Evolutionary conservation across 2,797 vertebrate genomes (phyloP).

Genomic region (Petrocephalus schoutedeni): DNA sequence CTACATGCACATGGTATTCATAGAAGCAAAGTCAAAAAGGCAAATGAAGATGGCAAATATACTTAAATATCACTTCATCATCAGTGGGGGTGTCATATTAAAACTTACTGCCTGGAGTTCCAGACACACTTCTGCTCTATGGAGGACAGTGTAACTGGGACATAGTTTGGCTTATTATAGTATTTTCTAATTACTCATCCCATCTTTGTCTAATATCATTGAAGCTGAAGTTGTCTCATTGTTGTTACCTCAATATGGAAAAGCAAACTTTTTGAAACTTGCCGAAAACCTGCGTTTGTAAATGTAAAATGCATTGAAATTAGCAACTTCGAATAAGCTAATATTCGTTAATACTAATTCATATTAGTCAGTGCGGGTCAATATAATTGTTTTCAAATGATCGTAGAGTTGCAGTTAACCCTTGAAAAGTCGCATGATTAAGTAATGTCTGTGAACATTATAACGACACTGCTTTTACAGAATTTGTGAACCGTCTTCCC

Average conservation of each 20-base stretch:
- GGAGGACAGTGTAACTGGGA: constrained; percentile 5
- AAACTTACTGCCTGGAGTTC: not conserved
- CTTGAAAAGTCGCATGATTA: not conserved
- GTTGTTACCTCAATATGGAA: not conserved
- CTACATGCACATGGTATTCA: not conserved
- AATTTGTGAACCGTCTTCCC: not conserved
- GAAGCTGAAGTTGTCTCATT: not conserved
- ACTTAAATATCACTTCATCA: not conserved
- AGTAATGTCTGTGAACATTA: not conserved
- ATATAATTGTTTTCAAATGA: not conserved
- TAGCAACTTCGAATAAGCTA: not conserved
- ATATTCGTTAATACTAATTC: not conserved
- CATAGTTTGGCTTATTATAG: not conserved
- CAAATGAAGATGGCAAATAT: not conserved
- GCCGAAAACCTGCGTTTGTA: not conserved
- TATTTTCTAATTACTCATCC: not conserved
- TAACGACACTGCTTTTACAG: not conserved
- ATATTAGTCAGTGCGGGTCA: not conserved
- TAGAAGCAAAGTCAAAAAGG: not conserved
- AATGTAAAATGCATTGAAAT: not conserved
- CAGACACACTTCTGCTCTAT: not conserved
- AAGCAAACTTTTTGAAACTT: not conserved
- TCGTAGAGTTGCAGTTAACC: not conserved
- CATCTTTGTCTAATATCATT: not conserved
- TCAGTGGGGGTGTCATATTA: not conserved